Evolutionary conservation across 2,113 vertebrate species (phyloP).

Genomic region (Ceratotherium simum): DNA sequence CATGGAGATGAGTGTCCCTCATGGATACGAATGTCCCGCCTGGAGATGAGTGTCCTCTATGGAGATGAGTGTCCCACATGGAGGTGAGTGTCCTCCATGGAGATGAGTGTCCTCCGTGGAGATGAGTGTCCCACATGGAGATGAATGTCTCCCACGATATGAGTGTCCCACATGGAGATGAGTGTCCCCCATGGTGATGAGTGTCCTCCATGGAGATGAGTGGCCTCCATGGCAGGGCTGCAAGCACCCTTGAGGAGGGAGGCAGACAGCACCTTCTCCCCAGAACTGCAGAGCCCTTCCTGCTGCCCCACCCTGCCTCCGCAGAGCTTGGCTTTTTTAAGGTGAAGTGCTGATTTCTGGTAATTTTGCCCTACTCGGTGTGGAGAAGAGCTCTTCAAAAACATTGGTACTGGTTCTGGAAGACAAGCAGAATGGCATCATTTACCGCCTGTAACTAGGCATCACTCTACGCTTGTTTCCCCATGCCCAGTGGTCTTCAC

Average conservation of each 20-base stretch:
- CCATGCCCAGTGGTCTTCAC: too few species aligned
- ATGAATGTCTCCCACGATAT: too few species aligned
- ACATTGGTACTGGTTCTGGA: not conserved
- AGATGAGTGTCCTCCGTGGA: too few species aligned
- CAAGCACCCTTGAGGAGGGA: not conserved
- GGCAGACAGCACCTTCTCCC: slow-evolving; percentile 35
- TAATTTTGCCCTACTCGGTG: rapidly evolving
- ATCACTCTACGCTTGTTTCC: rapidly evolving
- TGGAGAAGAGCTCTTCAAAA: rapidly evolving
- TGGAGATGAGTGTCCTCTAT: too few species aligned
- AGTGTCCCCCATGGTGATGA: too few species aligned
- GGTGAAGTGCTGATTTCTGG: rapidly evolving
- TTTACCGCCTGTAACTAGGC: not conserved
- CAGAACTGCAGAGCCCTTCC: not conserved
- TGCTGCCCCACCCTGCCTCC: too few species aligned
- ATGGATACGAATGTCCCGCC: too few species aligned
- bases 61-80: too few species aligned
- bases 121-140: too few species aligned
- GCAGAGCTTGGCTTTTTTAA: not conserved
- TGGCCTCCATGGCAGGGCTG: not conserved
- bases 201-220: not conserved
- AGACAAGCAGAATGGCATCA: rapidly evolving
- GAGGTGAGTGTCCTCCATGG: too few species aligned
- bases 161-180: too few species aligned
- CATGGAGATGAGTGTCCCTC: too few species aligned